phyloP scores from a whole-genome alignment of 2,113 vertebrate species.

The Corynorhinus townsendii region DNA sequence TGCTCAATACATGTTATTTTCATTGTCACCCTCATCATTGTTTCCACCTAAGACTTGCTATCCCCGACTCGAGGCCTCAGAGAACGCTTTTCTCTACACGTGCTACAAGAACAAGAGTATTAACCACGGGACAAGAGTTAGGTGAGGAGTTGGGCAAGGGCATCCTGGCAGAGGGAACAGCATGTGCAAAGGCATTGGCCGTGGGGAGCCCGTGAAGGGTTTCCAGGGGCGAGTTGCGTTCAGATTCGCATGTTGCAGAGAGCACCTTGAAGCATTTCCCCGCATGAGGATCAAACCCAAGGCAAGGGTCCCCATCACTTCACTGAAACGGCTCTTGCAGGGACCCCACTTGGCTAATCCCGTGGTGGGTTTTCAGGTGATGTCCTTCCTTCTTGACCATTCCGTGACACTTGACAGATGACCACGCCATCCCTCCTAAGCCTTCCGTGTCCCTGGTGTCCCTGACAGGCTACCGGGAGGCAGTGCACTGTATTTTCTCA shows the following conservation, averaged over 20 bases:
- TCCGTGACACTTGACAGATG: neutral
- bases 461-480: neutral
- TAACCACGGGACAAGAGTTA: neutral
- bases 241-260: neutral
- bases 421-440: neutral
- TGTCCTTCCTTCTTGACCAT: neutral
- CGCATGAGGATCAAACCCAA: neutral
- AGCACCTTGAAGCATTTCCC: neutral
- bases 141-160: neutral
- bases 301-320: neutral
- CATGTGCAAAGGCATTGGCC: neutral
- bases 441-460: neutral
- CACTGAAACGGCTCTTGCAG: neutral
- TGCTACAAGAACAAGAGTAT: neutral
- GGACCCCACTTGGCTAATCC: neutral
- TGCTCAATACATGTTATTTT: neutral
- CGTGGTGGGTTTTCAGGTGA: neutral
- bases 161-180: neutral
- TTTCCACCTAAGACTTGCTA: neutral
- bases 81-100: neutral
- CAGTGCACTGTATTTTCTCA: too few species aligned
- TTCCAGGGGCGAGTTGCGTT: neutral
- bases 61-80: neutral
- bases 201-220: neutral
- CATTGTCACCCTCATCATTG: neutral